Base-by-base conservation (phyloP, 2,113 vertebrate genomes). In the Megaptera novaeangliae region DNA sequence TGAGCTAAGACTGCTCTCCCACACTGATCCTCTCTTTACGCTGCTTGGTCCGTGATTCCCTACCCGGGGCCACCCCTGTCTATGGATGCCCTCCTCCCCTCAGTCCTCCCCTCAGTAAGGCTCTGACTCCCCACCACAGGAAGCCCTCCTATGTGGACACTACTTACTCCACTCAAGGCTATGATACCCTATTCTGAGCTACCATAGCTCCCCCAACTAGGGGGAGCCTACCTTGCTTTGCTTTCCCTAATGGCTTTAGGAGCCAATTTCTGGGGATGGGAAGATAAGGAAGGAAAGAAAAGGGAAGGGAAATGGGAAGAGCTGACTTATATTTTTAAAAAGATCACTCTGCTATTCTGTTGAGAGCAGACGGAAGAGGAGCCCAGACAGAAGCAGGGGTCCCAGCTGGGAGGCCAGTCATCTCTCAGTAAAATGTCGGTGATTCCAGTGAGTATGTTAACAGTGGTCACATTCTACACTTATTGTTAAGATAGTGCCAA, bases 161-260 rank as follows among this genome's bases (percentile, higher is more conserved):
- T 57, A 57, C 18, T 85, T 55, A n/a, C 6, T 75, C 27, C 44
- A 44, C 21, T 86, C 44, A 57, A 36, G 14, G 8, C 18, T 77
- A 23, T 41, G 59, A 44, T 13, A 41, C 46, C 6, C 34, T 15
- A 13, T 36, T 41, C n/a, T 93, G 69, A 36, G 59, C 27, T 27
- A 64, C 57, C 1, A 6, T 29, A 8, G 23, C 17, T 44, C 21
- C n/a, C 36, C 20, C 14, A 44, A 0, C 7, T 7, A 11, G n/a
- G 72, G 25, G 13, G 44, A 66, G 25, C 21, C 11, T 86, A 66
- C 21, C 59, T 93, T 68, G 29, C 29, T 66, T 11, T 75, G 36
- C 29, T 52, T 77, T 63, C 44, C 71, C n/a, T 66, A 44, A 29
- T 86, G 71, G 14, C 29, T 25, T 44, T 57, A 66, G 59, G 44